These are phyloP conservation scores for Nipponacmea schrenckii DNA, from an alignment of 2,888 invertebrate species.

Conservation along the genomic window DNA sequence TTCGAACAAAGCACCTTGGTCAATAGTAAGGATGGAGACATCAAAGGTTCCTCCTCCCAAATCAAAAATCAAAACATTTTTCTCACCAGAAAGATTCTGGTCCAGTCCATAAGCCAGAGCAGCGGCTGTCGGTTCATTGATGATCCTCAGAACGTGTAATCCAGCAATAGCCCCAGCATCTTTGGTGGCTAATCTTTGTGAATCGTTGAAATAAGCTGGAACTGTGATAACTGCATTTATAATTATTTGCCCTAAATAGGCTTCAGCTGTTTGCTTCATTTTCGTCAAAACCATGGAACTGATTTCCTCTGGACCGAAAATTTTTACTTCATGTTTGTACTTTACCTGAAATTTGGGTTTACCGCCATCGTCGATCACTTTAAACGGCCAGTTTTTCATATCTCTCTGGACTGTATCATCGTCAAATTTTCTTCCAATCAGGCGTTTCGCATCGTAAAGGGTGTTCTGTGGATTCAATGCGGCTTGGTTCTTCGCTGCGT, in stretches of 20 bases:
- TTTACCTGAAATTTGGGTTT: constrained; percentile 57
- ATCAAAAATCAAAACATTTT: constrained; percentile 73
- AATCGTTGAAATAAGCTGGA: constrained; percentile 66
- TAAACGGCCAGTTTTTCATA: constrained; percentile 59
- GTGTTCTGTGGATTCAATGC: constrained; percentile 81
- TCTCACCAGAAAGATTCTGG: constrained; percentile 65
- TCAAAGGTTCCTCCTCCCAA: constrained; percentile 78
- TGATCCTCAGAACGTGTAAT: constrained; percentile 70
- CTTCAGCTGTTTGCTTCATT: constrained; percentile 77
- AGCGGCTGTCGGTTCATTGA: constrained; percentile 73
- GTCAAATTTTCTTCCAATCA: constrained; percentile 53
- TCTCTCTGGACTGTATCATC: constrained; percentile 56
- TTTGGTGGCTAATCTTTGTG: constrained; percentile 74
- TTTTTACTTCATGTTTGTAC: constrained; percentile 83
- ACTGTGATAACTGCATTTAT: constrained; percentile 63
- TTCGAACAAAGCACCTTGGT: constrained; percentile 77
- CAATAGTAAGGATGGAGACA: constrained; percentile 70
- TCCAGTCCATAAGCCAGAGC: constrained; percentile 69
- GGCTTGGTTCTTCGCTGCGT: constrained; percentile 71
- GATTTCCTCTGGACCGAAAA: constrained; percentile 88
- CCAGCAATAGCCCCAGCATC: constrained; percentile 68
- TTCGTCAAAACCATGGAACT: constrained; percentile 90
- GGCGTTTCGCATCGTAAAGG: constrained; percentile 69
- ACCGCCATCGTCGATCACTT: constrained; percentile 45
- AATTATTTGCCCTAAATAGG: constrained; percentile 73